Evolutionary conservation across 2,797 vertebrate species (phyloP), one percentile per base, ranked within the genome.

Genomic region (Sarcophilus harrisii): DNA sequence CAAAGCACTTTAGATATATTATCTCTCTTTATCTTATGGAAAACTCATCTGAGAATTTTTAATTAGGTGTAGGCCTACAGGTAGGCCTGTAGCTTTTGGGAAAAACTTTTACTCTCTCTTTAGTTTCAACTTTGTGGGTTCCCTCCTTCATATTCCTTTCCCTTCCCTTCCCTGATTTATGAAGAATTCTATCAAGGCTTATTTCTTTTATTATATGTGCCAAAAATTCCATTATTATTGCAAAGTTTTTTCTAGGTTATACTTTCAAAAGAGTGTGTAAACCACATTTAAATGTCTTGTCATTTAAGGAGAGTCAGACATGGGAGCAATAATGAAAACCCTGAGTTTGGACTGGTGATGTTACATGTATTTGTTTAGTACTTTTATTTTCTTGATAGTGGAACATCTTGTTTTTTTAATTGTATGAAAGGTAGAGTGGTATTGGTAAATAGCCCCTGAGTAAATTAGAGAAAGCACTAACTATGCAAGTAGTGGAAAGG

Each of bases 401-500:
- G 28, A 89, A 55, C 54, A 58, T 30, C 58, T 66, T 52, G 57
- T 95, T 93, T 96, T 90, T 66, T 55, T n/a, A 94, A 49, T 57
- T 89, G 57, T 91, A 58, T 94, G 90, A 32, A 52, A 96, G 60
- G 16, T 1, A 28, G 29, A 92, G 1, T 91, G 91, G 57, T 93
- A n/a, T 73, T 96, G 94, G 66, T 92, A 92, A 96, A 94, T 60
- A 96, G 94, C 57, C 30, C 57, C 52, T 57, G 57, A 92, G 73
- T 90, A 8, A 91, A 92, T 91, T 91, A 93, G 59, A 93, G 92
- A 96, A 87, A 45, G 58, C 58, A 92, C n/a, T 96, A 91, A 90
- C 30, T 94, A 90, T 96, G 27, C 92, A 96, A 54, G 91, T 94
- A 52, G 93, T 95, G 66, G 54, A 95, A 96, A 95, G 94, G 95